phyloP scores from a whole-genome alignment of 1,140 invertebrate genomes.

The Tribolium castaneum region DNA sequence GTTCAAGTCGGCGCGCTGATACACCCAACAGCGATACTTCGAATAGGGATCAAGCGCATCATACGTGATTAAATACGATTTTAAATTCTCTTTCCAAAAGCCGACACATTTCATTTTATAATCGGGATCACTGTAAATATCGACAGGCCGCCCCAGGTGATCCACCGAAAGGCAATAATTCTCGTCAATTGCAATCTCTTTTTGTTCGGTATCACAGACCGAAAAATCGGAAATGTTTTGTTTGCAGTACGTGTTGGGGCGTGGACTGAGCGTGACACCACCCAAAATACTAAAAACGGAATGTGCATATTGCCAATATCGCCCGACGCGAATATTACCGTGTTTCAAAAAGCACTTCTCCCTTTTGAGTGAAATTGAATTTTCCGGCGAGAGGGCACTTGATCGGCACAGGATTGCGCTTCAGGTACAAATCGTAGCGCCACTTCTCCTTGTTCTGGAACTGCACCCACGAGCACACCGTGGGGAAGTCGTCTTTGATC shows the following conservation, averaged over 20 bases:
- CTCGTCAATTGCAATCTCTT: conserved; percentile 92
- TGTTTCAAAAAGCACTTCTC: conserved; percentile 90
- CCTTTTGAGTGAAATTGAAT: conserved; percentile 91
- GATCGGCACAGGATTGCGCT: conserved; percentile 91
- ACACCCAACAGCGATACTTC: conserved; percentile 97
- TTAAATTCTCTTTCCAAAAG: conserved; percentile 98
- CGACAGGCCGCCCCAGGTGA: conserved; percentile 90
- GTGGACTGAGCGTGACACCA: conserved; percentile 91
- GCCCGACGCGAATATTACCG: conserved; percentile 57
- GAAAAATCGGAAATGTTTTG: conserved; percentile 95
- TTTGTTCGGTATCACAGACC: conserved; percentile 93
- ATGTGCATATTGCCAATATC: conserved; percentile 20
- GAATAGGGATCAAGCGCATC: conserved; percentile 96
- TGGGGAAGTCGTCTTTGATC: conserved; percentile 89
- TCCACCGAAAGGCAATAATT: conserved; percentile 97
- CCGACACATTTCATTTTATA: conserved; percentile 98
- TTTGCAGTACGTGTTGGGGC: conserved; percentile 93
- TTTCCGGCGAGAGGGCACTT: conserved; percentile 96
- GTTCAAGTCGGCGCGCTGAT: conserved; percentile 94
- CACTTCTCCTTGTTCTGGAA: conserved; percentile 86
- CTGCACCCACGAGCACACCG: conserved; percentile 94
- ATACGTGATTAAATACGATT: conserved; percentile 96
- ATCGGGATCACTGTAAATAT: conserved; percentile 96
- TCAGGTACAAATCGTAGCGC: conserved; percentile 90
- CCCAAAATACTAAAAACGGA: conserved; percentile 79